Evolutionary conservation across 2,888 invertebrate species (phyloP).

Genomic region (Cataglyphis livida): DNA sequence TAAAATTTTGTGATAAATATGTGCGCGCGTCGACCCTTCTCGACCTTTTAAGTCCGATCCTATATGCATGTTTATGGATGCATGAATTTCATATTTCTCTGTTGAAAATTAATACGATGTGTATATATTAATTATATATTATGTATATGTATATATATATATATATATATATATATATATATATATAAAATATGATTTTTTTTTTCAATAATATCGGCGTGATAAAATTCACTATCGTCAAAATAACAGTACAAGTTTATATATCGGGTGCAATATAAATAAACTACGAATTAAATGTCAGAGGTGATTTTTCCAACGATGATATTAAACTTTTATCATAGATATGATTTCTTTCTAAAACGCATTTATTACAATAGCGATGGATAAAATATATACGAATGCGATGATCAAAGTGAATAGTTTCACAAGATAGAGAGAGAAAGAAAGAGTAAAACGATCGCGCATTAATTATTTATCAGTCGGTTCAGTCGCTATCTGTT

Average conservation of each 20-base stretch:
- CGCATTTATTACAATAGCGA: background rate
- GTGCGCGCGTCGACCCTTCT: background rate
- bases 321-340: background rate
- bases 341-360: background rate
- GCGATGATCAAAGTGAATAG: background rate
- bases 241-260: background rate
- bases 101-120: background rate
- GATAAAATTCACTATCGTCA: background rate
- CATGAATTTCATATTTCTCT: background rate
- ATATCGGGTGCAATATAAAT: background rate
- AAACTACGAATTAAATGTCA: background rate
- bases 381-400: background rate
- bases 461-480: constrained; percentile 36
- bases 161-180: too few relatives aligned
- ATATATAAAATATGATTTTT: background rate
- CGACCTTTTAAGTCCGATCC: background rate
- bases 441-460: background rate
- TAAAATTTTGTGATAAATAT: background rate
- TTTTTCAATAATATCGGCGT: background rate
- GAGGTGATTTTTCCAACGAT: background rate
- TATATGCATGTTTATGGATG: background rate
- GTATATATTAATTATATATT: background rate
- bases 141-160: too few relatives aligned
- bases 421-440: background rate
- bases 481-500: background rate